A percentile compares a stretch with the other conserved stretches of the same genome.
phyloP scores from a whole-genome alignment of 2,888 invertebrate species.

The Dynastes tityus region DNA sequence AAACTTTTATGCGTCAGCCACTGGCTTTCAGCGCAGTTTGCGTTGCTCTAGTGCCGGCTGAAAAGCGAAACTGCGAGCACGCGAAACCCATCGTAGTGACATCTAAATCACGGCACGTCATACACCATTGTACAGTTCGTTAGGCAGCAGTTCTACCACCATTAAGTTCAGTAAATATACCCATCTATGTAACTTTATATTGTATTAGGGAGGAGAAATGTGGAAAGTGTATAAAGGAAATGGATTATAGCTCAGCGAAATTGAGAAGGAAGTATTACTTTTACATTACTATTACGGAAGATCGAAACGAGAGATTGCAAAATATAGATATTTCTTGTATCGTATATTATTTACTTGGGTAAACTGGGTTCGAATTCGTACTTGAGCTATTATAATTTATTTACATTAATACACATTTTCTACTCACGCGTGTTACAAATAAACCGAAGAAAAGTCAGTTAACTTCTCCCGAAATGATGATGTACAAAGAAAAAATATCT shows the following conservation, averaged over 20 bases:
- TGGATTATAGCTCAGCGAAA: neutral
- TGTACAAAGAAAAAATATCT: too few species aligned
- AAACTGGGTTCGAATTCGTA: too few species aligned
- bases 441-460: too few species aligned
- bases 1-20: too few species aligned
- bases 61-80: slow-evolving; percentile 1
- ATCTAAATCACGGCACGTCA: slow-evolving; percentile 31
- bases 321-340: too few species aligned
- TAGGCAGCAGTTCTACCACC: slow-evolving; percentile 27
- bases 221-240: slow-evolving; percentile 5
- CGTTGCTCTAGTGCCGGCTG: neutral
- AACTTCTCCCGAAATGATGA: too few species aligned
- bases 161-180: slow-evolving; percentile 33
- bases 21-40: too few species aligned
- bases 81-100: slow-evolving; percentile 1
- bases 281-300: neutral
- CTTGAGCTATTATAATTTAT: too few species aligned
- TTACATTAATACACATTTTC: too few species aligned
- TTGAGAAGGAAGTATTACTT: slow-evolving; percentile 2
- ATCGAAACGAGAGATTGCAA: too few species aligned
- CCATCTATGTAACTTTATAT: slow-evolving; percentile 30
- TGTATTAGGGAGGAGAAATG: slow-evolving; percentile 13
- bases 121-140: slow-evolving; percentile 23
- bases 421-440: too few species aligned
- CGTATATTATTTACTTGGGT: too few species aligned